Evolutionary conservation across 2,888 invertebrate species (phyloP).

Genomic region (Hemaris fuciformis): DNA sequence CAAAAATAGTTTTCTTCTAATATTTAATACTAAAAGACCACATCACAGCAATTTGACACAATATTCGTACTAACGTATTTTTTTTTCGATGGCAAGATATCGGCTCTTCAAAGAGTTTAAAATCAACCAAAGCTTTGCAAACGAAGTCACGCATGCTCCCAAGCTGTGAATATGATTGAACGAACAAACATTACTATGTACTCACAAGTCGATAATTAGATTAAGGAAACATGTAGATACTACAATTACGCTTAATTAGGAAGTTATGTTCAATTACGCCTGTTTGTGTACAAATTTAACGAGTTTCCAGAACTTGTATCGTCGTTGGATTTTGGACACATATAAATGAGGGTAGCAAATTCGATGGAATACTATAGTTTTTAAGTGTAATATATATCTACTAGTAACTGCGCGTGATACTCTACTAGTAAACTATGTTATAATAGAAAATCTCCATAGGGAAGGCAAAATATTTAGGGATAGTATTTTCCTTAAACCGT

Average conservation of each 20-base stretch:
- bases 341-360: neutral
- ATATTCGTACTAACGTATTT: no score
- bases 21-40: no score
- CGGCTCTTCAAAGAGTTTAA: neutral
- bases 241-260: neutral
- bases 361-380: no score
- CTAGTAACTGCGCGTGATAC: no score
- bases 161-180: neutral
- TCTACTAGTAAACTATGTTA: no score
- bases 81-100: no score
- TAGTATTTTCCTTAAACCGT: no score
- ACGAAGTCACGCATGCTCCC: neutral
- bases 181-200: neutral
- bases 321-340: neutral
- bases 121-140: neutral
- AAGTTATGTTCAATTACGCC: neutral
- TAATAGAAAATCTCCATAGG: no score
- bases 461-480: no score
- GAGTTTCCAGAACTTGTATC: neutral
- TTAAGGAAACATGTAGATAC: neutral
- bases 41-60: no score
- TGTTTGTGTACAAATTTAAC: neutral
- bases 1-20: no score
- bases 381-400: no score
- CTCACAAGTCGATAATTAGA: neutral